Evolutionary conservation across 2,888 invertebrate species (phyloP).

Genomic region (Sesamia inferens): DNA sequence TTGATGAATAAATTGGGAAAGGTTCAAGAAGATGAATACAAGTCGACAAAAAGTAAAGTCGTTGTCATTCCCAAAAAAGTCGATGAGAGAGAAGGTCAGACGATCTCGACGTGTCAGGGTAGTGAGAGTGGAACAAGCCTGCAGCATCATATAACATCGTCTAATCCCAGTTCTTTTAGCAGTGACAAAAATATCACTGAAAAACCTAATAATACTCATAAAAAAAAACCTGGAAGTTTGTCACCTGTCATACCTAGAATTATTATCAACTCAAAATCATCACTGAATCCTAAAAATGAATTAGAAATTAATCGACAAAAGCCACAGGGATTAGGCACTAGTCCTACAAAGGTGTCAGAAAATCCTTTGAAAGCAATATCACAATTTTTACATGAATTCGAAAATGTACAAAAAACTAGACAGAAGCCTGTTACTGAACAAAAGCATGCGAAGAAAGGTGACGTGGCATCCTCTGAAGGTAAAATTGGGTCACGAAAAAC

Average conservation of each 20-base stretch:
- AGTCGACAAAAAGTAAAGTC: conserved; percentile 57
- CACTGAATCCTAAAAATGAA: conserved; percentile 65
- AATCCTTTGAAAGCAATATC: conserved; percentile 85
- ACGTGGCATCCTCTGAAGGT: conserved; percentile 61
- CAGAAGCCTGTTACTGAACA: conserved; percentile 68
- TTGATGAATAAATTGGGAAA: conserved; percentile 78
- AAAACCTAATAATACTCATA: conserved; percentile 22
- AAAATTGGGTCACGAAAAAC: conserved; percentile 65
- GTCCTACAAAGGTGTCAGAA: conserved; percentile 68
- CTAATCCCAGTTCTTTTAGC: conserved; percentile 75
- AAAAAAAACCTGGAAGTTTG: conserved; percentile 60
- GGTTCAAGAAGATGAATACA: conserved; percentile 58
- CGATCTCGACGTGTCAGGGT: conserved; percentile 67
- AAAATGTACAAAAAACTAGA: conserved; percentile 79
- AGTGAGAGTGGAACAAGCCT: conserved; percentile 82
- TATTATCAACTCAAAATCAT: conserved; percentile 76
- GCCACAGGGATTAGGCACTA: conserved; percentile 62
- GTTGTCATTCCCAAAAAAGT: conserved; percentile 43
- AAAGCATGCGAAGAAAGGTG: conserved; percentile 71
- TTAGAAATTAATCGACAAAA: conserved; percentile 70
- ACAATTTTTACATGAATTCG: conserved; percentile 82
- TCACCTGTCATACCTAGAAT: conserved; percentile 77
- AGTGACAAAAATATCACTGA: conserved; percentile 69
- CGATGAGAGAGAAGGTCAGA: conserved; percentile 51
- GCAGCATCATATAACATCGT: conserved; percentile 75